Evolutionary conservation across 2,888 invertebrate genomes (phyloP).

Genomic region (Epinotia bilunana): DNA sequence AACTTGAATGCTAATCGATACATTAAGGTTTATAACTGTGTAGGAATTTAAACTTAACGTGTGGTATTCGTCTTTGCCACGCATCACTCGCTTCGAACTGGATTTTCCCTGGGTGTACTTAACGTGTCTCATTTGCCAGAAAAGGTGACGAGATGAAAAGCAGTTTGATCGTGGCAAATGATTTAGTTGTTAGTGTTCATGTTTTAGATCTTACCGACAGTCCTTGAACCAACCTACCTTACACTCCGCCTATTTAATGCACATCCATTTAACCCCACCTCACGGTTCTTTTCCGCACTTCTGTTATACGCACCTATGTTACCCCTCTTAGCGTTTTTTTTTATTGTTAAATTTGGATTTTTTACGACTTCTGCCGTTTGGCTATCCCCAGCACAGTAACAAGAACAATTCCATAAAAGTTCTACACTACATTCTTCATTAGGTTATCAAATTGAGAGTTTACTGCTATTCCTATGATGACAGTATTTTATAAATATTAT

Average conservation of each 20-base stretch:
- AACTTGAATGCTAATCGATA: slow-evolving; percentile 82
- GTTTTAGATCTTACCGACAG: slow-evolving; percentile 81
- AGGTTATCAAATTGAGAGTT: neutral
- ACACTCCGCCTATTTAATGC: slow-evolving; percentile 71
- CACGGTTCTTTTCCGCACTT: slow-evolving; percentile 49
- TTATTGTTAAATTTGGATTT: slow-evolving; percentile 37
- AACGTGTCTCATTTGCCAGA: neutral
- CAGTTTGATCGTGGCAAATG: slow-evolving; percentile 69
- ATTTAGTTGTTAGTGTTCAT: slow-evolving; percentile 83
- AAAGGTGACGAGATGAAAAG: slow-evolving; percentile 45
- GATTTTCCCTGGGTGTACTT: slow-evolving; percentile 6
- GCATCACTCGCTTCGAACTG: slow-evolving; percentile 48
- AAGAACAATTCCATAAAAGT: too few relatives aligned
- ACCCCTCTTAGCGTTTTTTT: slow-evolving; percentile 26
- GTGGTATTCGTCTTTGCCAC: slow-evolving; percentile 75
- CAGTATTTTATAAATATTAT: neutral
- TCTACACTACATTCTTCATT: too few relatives aligned
- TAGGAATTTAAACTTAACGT: slow-evolving; percentile 81
- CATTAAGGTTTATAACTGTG: slow-evolving; percentile 83
- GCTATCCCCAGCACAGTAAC: neutral
- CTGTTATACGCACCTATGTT: slow-evolving; percentile 50
- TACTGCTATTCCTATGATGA: neutral
- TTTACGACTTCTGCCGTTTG: slow-evolving; percentile 10
- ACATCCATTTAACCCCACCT: slow-evolving; percentile 67
- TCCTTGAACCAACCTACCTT: slow-evolving; percentile 68